Evolutionary conservation across 2,888 invertebrate genomes (phyloP).

Genomic region (Pheosia tremula): DNA sequence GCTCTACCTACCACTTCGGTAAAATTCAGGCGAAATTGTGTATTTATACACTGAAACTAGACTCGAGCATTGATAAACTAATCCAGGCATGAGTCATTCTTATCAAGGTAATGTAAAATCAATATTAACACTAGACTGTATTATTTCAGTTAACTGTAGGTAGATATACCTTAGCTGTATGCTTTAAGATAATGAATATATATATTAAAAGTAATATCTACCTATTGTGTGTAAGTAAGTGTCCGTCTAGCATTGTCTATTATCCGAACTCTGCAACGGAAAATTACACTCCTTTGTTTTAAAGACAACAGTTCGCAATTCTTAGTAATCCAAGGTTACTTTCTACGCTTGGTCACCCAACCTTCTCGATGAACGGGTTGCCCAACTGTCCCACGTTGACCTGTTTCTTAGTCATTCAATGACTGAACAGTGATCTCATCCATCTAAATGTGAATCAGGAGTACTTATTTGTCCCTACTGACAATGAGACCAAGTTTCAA

Average conservation of each 20-base stretch:
- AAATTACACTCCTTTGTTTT: constrained; percentile 36
- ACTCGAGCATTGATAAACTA: not conserved
- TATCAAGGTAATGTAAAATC: constrained; percentile 2
- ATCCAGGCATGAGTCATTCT: not conserved
- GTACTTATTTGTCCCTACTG: not conserved
- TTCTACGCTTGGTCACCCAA: constrained; percentile 45
- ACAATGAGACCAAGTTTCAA: no score
- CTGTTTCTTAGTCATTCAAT: not conserved
- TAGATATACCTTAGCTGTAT: no score
- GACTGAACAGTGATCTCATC: not conserved
- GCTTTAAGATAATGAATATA: no score
- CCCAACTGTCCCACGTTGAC: not conserved
- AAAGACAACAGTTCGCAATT: constrained; percentile 14
- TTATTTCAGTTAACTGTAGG: not conserved
- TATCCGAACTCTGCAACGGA: constrained; percentile 20
- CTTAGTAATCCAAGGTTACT: constrained; percentile 31
- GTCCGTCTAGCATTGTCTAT: constrained; percentile 6
- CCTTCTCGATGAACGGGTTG: constrained; percentile 23
- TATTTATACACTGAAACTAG: no score
- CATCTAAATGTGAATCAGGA: not conserved
- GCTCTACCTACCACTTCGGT: no score
- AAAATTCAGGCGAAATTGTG: no score
- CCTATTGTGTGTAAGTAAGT: not conserved
- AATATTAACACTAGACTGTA: not conserved
- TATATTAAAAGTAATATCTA: not conserved